These are phyloP conservation scores for Microcebus jonahi DNA, from an alignment of 2,113 vertebrate genomes.

Conservation along the genomic window DNA sequence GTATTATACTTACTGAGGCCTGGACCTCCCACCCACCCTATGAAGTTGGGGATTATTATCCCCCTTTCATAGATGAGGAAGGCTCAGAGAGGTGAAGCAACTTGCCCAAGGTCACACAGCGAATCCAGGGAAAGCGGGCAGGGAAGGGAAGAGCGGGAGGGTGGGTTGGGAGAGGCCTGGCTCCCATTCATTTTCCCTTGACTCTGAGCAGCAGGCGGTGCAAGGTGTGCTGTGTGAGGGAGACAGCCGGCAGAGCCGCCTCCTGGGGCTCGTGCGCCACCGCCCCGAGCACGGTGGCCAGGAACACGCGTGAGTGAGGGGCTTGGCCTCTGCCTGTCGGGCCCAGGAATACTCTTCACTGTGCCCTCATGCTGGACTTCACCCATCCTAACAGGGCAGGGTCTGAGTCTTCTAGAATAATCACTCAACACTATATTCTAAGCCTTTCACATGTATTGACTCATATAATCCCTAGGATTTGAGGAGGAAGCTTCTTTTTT, in stretches of 20 bases:
- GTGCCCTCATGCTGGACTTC: neutral
- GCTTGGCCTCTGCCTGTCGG: neutral
- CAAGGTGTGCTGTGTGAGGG: slow-evolving; percentile 87
- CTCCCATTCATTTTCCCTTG: slow-evolving; percentile 80
- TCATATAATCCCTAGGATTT: neutral
- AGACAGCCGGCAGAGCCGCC: slow-evolving; percentile 88
- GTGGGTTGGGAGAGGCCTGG: neutral
- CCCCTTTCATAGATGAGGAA: neutral
- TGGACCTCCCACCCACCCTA: neutral
- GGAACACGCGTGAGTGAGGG: slow-evolving; percentile 73
- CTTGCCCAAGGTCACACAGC: neutral
- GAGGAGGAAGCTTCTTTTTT: neutral
- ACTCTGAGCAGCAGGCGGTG: slow-evolving; percentile 86
- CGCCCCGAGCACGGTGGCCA: slow-evolving; percentile 77
- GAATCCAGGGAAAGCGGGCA: neutral
- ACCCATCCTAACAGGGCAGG: neutral
- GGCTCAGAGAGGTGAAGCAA: neutral
- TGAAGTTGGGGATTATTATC: neutral
- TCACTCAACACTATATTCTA: neutral
- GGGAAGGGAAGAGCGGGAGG: neutral
- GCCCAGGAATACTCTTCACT: neutral
- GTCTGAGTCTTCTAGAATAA: slow-evolving; percentile 3
- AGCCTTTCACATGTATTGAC: neutral
- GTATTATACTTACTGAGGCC: neutral
- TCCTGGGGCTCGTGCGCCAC: slow-evolving; percentile 92